Conservation (phyloP, 2,888 invertebrate species). For the Ptilodon capucinus region DNA sequence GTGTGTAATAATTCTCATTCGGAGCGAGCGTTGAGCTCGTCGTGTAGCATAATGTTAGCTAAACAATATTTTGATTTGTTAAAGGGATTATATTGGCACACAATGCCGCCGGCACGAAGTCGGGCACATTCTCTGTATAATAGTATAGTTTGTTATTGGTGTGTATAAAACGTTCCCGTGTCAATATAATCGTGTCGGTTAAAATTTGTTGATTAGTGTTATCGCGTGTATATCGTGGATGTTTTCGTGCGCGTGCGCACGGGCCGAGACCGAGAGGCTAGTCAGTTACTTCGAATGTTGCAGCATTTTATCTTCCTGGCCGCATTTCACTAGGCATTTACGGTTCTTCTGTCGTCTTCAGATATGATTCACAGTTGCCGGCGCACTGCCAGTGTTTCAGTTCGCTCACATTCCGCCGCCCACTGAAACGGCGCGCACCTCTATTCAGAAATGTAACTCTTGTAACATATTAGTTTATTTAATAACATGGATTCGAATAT, state of each 20-base stretch:
- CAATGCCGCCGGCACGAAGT: background rate
- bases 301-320: conserved; percentile 40
- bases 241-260: conserved; percentile 29
- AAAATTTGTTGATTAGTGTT: conserved; percentile 69
- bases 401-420: background rate
- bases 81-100: conserved; percentile 29
- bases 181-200: conserved; percentile 34
- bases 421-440: background rate
- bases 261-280: conserved; percentile 34
- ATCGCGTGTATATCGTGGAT: conserved; percentile 39
- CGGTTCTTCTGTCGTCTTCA: background rate
- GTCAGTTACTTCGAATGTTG: conserved; percentile 49
- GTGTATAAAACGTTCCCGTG: conserved; percentile 11
- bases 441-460: background rate
- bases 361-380: conserved; percentile 1
- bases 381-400: background rate
- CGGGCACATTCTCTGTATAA: background rate
- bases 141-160: background rate
- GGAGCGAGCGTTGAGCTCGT: conserved; percentile 34
- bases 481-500: background rate
- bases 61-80: conserved; percentile 47
- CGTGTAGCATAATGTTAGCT: conserved; percentile 53
- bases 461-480: background rate
- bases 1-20: conserved; percentile 36
- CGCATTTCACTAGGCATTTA: conserved; percentile 68